These are phyloP conservation scores for Centruroides sculpturatus DNA, from an alignment of 1,140 invertebrate species.

Conservation along the genomic window DNA sequence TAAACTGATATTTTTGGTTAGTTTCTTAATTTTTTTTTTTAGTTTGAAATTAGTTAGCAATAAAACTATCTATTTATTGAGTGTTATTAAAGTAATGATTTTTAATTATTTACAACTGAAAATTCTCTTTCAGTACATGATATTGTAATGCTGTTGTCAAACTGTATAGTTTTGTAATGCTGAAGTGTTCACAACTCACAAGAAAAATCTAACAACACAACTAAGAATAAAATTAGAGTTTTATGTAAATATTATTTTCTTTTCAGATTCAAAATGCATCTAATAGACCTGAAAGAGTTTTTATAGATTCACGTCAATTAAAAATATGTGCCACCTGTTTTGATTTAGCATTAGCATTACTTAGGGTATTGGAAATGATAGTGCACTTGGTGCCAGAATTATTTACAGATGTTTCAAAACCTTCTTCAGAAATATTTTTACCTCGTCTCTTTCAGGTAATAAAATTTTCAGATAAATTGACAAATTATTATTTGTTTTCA, in stretches of 20 bases:
- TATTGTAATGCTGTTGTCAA: too few species aligned
- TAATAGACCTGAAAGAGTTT: constrained; percentile 33
- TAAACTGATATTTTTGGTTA: too few species aligned
- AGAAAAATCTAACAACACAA: too few species aligned
- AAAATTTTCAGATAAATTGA: not conserved
- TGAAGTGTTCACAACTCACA: too few species aligned
- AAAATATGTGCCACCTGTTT: constrained; percentile 73
- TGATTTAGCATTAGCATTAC: constrained; percentile 49
- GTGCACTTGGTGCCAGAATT: constrained; percentile 44
- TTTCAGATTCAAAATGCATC: constrained; percentile 43
- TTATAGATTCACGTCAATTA: constrained; percentile 57
- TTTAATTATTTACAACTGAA: too few species aligned
- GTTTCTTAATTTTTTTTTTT: too few species aligned
- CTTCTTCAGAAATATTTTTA: constrained; percentile 46
- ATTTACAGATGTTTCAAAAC: constrained; percentile 40
- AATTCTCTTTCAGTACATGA: too few species aligned
- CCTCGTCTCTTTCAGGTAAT: constrained; percentile 47
- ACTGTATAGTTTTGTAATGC: too few species aligned
- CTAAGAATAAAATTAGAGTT: not conserved
- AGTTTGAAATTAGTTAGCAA: too few species aligned
- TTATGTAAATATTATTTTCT: constrained; percentile 14
- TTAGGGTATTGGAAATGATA: constrained; percentile 67
- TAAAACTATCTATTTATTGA: too few species aligned
- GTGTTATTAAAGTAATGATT: too few species aligned
- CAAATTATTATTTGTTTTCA: not conserved